Evolutionary conservation across 2,113 vertebrate species (phyloP), one percentile per base, ranked within the genome.

Genomic region (Camelus bactrianus): DNA sequence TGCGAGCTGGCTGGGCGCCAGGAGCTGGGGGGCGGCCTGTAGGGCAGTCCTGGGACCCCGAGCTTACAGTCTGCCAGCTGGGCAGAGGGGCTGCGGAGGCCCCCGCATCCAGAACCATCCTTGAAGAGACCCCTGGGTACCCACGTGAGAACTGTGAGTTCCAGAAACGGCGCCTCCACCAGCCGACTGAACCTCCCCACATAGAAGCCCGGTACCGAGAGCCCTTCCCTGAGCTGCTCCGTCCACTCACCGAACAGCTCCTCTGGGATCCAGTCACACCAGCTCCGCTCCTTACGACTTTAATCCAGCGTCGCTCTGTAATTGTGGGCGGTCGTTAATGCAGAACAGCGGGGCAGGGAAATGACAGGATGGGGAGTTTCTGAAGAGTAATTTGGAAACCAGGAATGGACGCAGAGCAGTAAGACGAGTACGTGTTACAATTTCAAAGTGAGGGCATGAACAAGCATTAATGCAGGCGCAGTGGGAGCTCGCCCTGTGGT

Each of bases 161-260:
- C 46, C 46, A 35, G 30, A 35, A 14, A 30, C 14, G 11, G 58
- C 0, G 3, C 32, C 6, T 64, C 28, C 80, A 65, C 32, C 46
- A 38, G 46, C 46, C 60, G 58, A 3, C 48, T 54, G n/a, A 35
- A 8, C 48, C 48, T n/a, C 8, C 19, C n/a, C 54, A 28, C 11
- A 38, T 38, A 38, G 26, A 62, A 80, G 75, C 38, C 46, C 60
- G 48, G 12, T 17, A 3, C 1, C 0, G 0, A 11, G 6, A 28
- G 60, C 2, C 11, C 1, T 19, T 8, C 32, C 5, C 46, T 17
- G 60, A 9, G 56, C 73, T 8, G 2, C 24, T 52, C 46, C 4
- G 9, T 38, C 46, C 7, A 38, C 17, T 6, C 3, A 16, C 2
- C 0, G 3, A 12, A 35, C 0, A 11, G n/a, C 46, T 30, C 22